A percentile compares a stretch with the other conserved stretches of the same genome.
phyloP scores from a whole-genome alignment of 35 echinoderm and acorn worm genomes.

The Diadema setosum region DNA sequence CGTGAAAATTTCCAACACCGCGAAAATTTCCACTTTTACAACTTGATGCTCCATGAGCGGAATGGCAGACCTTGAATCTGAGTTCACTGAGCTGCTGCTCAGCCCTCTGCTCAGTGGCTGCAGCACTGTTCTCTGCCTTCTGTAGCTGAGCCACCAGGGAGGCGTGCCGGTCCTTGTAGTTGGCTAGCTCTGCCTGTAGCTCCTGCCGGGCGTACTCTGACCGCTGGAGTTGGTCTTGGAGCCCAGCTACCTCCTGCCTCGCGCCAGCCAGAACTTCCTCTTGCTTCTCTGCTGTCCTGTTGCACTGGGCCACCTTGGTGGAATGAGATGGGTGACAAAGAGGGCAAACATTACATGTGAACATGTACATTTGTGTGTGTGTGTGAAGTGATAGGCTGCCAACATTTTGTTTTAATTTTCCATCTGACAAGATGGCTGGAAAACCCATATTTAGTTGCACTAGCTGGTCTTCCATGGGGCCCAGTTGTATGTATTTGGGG shows the following conservation, averaged over 20 bases:
- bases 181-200: constrained; percentile 51
- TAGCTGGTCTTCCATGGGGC: too few species aligned
- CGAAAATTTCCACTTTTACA: neutral
- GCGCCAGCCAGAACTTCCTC: constrained; percentile 40
- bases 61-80: constrained; percentile 48
- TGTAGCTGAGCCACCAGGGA: constrained; percentile 54
- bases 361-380: too few species aligned
- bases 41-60: neutral
- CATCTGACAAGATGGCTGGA: too few species aligned
- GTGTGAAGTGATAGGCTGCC: too few species aligned
- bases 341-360: too few species aligned
- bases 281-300: constrained; percentile 50
- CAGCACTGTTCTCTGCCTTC: constrained; percentile 49
- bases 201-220: constrained; percentile 58
- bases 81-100: constrained; percentile 68
- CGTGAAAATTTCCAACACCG: neutral
- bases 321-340: too few species aligned
- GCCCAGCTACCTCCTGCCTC: constrained; percentile 48
- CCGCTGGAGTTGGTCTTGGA: constrained; percentile 65
- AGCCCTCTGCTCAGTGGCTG: constrained; percentile 44
- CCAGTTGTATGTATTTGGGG: too few species aligned
- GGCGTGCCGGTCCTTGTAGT: constrained; percentile 66
- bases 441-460: too few species aligned
- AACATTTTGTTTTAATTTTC: too few species aligned
- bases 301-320: constrained; percentile 55